These are phyloP conservation scores for Drosophila hawaiiensis DNA, from an alignment of 2,888 invertebrate species.

Conservation along the genomic window DNA sequence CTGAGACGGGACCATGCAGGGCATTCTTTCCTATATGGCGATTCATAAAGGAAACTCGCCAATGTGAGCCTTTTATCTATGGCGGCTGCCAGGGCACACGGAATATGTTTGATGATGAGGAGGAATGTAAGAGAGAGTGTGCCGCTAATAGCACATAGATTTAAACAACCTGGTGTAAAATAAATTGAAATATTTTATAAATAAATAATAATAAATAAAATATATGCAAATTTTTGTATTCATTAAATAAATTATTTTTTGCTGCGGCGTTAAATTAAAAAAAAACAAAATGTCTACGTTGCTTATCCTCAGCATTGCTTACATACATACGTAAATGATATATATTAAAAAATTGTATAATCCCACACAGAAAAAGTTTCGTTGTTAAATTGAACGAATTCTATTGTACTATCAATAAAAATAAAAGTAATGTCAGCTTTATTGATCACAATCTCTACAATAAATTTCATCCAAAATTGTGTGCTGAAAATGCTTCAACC, in stretches of 20 bases:
- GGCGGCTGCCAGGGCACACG: constrained; percentile 57
- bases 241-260: background rate
- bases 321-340: background rate
- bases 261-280: background rate
- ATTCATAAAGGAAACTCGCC: constrained; percentile 30
- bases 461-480: too few relatives aligned
- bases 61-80: constrained; percentile 50
- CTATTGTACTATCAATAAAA: background rate
- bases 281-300: background rate
- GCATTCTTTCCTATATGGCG: constrained; percentile 55
- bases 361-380: background rate
- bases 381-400: background rate
- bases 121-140: constrained; percentile 47
- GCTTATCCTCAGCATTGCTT: background rate
- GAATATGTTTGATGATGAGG: constrained; percentile 49
- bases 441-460: background rate
- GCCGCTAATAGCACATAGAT: background rate
- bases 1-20: constrained; percentile 47
- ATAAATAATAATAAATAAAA: background rate
- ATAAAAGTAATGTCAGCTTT: background rate
- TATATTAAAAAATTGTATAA: background rate
- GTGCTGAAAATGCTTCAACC: too few relatives aligned
- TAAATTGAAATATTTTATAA: background rate
- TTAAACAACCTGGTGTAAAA: background rate
- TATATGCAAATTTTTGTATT: background rate